phyloP scores from a whole-genome alignment of 2,797 vertebrate species.

The Sebastes dallii region DNA sequence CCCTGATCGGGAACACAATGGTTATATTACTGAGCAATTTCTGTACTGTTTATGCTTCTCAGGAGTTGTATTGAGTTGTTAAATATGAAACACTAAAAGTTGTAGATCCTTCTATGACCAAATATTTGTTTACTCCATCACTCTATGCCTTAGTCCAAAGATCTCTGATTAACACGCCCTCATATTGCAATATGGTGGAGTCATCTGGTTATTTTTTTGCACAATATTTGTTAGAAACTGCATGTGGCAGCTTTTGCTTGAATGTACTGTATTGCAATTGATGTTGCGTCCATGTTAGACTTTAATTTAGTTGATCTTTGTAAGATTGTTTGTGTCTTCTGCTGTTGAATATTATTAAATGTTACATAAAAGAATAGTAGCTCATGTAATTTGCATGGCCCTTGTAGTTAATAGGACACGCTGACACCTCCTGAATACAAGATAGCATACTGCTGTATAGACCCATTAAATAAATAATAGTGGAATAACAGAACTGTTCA shows the following conservation, averaged over 20 bases:
- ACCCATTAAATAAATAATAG: neutral
- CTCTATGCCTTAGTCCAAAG: slow-evolving; percentile 57
- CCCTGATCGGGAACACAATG: neutral
- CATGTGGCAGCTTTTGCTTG: slow-evolving; percentile 65
- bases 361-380: slow-evolving; percentile 12
- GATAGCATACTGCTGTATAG: neutral
- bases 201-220: slow-evolving; percentile 37
- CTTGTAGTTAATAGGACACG: neutral
- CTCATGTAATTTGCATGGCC: slow-evolving; percentile 42
- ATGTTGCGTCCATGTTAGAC: neutral
- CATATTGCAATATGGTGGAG: slow-evolving; percentile 4
- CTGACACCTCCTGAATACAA: slow-evolving; percentile 10
- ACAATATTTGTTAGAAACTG: slow-evolving; percentile 41
- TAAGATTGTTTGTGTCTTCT: slow-evolving; percentile 37
- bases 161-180: slow-evolving; percentile 1
- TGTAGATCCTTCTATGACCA: slow-evolving; percentile 9
- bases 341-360: slow-evolving; percentile 31
- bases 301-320: slow-evolving; percentile 29
- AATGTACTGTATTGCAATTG: slow-evolving; percentile 42
- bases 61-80: slow-evolving; percentile 14
- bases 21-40: neutral
- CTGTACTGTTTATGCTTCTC: slow-evolving; percentile 20
- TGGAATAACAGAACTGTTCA: neutral
- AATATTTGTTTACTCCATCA: slow-evolving; percentile 44
- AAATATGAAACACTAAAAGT: slow-evolving; percentile 18